These are phyloP conservation scores for Hartigia nigra DNA, from an alignment of 2,888 invertebrate genomes.

Conservation along the genomic window DNA sequence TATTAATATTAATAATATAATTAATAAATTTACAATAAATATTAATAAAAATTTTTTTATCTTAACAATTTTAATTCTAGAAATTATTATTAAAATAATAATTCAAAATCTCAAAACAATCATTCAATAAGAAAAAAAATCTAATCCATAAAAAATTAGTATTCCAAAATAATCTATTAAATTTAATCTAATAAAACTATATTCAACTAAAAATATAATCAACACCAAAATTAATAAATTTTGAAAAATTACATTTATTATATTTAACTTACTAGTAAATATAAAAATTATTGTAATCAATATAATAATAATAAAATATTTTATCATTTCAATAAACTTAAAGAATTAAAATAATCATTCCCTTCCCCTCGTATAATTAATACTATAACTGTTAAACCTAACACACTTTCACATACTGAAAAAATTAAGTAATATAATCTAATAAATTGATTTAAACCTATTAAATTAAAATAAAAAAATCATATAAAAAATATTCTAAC, in stretches of 20 bases:
- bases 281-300: constrained; percentile 61
- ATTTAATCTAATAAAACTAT: constrained; percentile 56
- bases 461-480: constrained; percentile 64
- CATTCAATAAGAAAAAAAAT: constrained; percentile 34
- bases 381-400: constrained; percentile 74
- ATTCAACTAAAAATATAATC: constrained; percentile 55
- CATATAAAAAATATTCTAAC: constrained; percentile 67
- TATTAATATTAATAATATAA: constrained; percentile 70
- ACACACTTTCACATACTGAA: constrained; percentile 74
- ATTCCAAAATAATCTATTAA: not conserved
- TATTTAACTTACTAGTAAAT: constrained; percentile 63
- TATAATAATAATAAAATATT: constrained; percentile 61
- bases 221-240: constrained; percentile 47
- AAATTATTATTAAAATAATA: constrained; percentile 71
- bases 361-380: constrained; percentile 73
- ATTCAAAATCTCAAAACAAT: constrained; percentile 71
- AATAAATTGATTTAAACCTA: no score
- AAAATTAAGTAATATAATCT: constrained; percentile 72
- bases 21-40: constrained; percentile 69
- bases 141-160: constrained; percentile 26
- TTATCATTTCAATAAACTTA: constrained; percentile 72
- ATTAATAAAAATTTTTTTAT: constrained; percentile 64
- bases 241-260: constrained; percentile 68
- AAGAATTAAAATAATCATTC: constrained; percentile 74
- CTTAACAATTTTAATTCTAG: constrained; percentile 68